Evolutionary conservation across 1,140 invertebrate species (phyloP).

Genomic region (Phthorimaea operculella): DNA sequence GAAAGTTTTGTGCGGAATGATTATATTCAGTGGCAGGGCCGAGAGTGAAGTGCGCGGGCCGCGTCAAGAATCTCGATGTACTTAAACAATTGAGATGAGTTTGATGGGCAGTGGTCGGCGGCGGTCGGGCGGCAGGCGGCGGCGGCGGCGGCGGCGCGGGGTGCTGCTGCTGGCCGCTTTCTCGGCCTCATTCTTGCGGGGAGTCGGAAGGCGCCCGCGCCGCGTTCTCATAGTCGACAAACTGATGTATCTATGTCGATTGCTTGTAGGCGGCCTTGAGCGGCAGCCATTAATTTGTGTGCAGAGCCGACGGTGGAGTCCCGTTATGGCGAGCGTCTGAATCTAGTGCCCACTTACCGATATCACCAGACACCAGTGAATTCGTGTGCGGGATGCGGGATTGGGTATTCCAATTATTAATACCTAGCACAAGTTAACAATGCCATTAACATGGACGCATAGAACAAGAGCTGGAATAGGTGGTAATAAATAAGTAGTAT

Average conservation of each 20-base stretch:
- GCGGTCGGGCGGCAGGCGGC: conserved; percentile 7
- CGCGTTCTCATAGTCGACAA: conserved; percentile 53
- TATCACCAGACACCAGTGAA: conserved; percentile 2
- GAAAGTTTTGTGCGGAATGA: background rate
- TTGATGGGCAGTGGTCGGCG: background rate
- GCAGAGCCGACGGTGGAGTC: conserved; percentile 46
- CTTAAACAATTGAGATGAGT: background rate
- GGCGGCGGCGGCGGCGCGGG: background rate
- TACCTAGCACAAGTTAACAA: too few species aligned
- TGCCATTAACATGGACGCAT: too few species aligned
- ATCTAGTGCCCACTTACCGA: conserved; percentile 38
- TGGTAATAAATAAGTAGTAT: too few species aligned
- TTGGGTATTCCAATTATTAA: too few species aligned
- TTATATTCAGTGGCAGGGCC: background rate
- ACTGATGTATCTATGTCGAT: conserved; percentile 63
- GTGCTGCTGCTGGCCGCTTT: conserved; percentile 37
- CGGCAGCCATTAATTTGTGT: conserved; percentile 58
- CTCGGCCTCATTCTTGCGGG: conserved; percentile 51
- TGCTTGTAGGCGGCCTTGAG: conserved; percentile 63
- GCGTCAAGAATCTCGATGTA: background rate
- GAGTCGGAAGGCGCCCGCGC: conserved; percentile 41
- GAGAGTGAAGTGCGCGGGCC: background rate
- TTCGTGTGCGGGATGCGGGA: conserved; percentile 16
- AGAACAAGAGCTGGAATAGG: too few species aligned
- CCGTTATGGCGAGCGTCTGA: conserved; percentile 54